A percentile compares a stretch with the other conserved stretches of the same genome.
Conservation (phyloP, 2,888 invertebrate species). For the Trachelus iudaicus region DNA sequence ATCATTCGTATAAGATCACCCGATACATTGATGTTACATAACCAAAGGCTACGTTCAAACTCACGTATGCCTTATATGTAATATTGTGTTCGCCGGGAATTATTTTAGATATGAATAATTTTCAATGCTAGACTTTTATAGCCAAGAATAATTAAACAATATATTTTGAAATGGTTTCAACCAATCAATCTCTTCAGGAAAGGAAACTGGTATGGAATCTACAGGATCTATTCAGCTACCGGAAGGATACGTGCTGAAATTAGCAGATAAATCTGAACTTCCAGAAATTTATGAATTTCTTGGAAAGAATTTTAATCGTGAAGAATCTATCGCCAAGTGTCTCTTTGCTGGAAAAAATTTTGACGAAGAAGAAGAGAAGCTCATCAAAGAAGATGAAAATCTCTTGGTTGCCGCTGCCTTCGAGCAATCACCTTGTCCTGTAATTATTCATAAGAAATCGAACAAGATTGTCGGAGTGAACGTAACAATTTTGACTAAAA, state of each 20-base stretch:
- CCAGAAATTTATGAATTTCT: constrained; percentile 30
- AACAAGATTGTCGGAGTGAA: constrained; percentile 33
- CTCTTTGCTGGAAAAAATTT: constrained; percentile 20
- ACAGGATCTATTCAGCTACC: background rate
- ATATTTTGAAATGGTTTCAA: background rate
- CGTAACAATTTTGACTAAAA: constrained; percentile 33
- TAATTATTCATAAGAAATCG: constrained; percentile 24
- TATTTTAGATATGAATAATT: background rate
- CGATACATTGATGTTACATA: no score
- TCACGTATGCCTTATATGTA: no score
- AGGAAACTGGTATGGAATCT: background rate
- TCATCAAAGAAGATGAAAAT: constrained; percentile 37
- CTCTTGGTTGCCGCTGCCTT: constrained; percentile 26
- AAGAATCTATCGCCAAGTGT: constrained; percentile 40
- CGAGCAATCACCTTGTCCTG: constrained; percentile 31
- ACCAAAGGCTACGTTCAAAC: no score
- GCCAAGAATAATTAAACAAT: background rate
- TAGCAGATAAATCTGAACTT: constrained; percentile 23
- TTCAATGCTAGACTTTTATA: background rate
- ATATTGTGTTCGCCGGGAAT: background rate
- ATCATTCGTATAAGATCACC: no score
- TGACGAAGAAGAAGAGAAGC: constrained; percentile 20
- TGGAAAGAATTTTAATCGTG: constrained; percentile 37
- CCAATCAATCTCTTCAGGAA: background rate
- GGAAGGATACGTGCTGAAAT: constrained; percentile 13